Evolutionary conservation across 2,797 vertebrate genomes (phyloP), one percentile per base, ranked within the genome.

Genomic region (Macroramphosus scolopax): DNA sequence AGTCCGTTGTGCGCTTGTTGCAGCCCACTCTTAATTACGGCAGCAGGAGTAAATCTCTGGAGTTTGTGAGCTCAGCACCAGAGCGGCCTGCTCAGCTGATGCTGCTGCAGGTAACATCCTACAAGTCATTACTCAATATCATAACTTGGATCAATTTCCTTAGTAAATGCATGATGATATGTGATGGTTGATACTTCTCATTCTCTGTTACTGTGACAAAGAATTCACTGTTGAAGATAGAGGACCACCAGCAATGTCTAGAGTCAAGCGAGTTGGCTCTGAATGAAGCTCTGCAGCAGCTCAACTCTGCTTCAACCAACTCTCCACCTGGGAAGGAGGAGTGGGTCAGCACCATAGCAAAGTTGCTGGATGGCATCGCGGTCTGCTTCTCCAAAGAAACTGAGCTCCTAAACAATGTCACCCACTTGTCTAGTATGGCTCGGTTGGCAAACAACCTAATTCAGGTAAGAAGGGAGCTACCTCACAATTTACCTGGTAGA

Each of bases 71-170:
- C n/a, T 95, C 94, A 24, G 88, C 92, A 40, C 96, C 96, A 0
- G 97, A 98, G 83, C 90, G 96, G 63, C 96, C 97, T 0, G 93
- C 95, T 35, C 97, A 99, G 86, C 86, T 99, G 44, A 86, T 95
- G 18, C 90, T 99, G 15, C 85, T 99, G 25, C 95, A 98, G 94
- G 97, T 98, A 29, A 28, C 56, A 45, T 24, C 8, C 30, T 32
- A 3, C 42, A 29, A 41, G 4, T 30, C 11, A 10, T 18, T 14
- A 30, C 10, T 16, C 24, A 29, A 17, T 13, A 3, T 33, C 14
- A 14, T 5, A 8, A 11, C 10, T 10, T 15, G 6, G 4, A 5
- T 16, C 14, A 26, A n/a, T n/a, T n/a, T n/a, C n/a, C n/a, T n/a
- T 14, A 15, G 18, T 5, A 14, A 20, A 33, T 30, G n/a, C n/a